Evolutionary conservation across 1,140 invertebrate species (phyloP), one percentile per base, ranked within the genome.

Genomic region (Zaprionus tsacasi): DNA sequence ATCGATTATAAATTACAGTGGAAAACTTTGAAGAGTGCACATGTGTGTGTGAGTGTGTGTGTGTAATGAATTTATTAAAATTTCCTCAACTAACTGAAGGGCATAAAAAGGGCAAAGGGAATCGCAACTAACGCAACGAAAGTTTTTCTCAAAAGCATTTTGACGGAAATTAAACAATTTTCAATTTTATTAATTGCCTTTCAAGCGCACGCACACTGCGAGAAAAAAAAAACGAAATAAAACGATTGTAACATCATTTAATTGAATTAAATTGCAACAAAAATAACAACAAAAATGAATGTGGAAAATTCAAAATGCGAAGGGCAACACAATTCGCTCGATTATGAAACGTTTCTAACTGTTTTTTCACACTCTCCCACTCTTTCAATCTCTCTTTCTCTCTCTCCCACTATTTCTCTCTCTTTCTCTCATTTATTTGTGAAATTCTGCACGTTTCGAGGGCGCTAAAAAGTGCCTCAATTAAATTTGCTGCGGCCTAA

Each of bases 131-230:
- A 36, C 13, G 43, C 15, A 38, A 5, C 2, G 27, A 15, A 59
- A 67, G 45, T 72, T 72, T 63, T 72, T 81, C 54, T 33, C 27
- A 33, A 33, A 66, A 57, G 61, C 57, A 57, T 61, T 61, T 70
- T 40, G 40, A 27, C 35, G 54, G 50, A 77, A 76, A 79, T 79
- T 65, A 45, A 70, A 76, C 79, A 79, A 70, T 77, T 86, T 86
- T 79, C 72, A 76, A 82, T 88, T 87, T 79, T 64, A 70, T 82
- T 73, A 87, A 87, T 79, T 76, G 79, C 71, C 70, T 72, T 86
- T 86, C 60, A 63, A 45, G 67, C 55, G 27, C 52, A 55, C 21
- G 15, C 17, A 48, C 56, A 69, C 21, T 1, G 40, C 13, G 27
- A 30, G 27, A 30, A 30, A 40, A 8, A 40, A 8, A 17, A 40